Conservation (phyloP, 2,113 vertebrate species). For the Semnornis frantzii region DNA sequence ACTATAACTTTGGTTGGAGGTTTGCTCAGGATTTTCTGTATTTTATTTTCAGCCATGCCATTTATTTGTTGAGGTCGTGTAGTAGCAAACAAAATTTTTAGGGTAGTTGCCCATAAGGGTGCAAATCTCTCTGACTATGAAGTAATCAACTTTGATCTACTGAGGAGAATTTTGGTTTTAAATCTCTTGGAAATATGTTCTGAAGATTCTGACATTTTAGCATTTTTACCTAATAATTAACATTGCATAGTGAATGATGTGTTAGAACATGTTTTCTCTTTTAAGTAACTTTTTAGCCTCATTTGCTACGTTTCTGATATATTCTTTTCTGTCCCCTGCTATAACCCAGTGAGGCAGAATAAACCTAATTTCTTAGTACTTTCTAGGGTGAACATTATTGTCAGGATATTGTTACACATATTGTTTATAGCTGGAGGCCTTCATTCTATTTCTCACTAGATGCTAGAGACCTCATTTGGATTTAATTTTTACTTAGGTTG, state of each 20-base stretch:
- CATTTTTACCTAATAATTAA: conserved; percentile 3
- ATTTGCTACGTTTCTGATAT: not conserved
- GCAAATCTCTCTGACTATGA: not conserved
- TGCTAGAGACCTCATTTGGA: conserved; percentile 44
- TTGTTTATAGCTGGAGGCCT: not conserved
- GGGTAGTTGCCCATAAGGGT: not conserved
- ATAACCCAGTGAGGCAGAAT: not conserved
- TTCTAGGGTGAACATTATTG: conserved; percentile 19
- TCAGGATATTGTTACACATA: conserved; percentile 28
- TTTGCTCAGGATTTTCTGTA: not conserved
- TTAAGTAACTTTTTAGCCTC: not conserved
- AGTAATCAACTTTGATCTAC: not conserved
- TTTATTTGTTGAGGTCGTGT: not conserved
- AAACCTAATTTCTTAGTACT: conserved; percentile 23
- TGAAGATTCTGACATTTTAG: not conserved
- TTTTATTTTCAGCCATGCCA: not conserved
- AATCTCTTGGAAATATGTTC: conserved; percentile 2
- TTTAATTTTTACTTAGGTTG: conserved; percentile 16
- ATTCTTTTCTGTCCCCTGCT: not conserved
- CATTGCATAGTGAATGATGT: not conserved
- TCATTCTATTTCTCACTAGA: conserved; percentile 1
- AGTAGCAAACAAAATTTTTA: not conserved
- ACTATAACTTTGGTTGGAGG: not conserved
- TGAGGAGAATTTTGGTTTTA: not conserved
- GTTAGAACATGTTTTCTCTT: conserved; percentile 11